Conservation (phyloP, 2,888 invertebrate species). For the Mythimna vitellina region DNA sequence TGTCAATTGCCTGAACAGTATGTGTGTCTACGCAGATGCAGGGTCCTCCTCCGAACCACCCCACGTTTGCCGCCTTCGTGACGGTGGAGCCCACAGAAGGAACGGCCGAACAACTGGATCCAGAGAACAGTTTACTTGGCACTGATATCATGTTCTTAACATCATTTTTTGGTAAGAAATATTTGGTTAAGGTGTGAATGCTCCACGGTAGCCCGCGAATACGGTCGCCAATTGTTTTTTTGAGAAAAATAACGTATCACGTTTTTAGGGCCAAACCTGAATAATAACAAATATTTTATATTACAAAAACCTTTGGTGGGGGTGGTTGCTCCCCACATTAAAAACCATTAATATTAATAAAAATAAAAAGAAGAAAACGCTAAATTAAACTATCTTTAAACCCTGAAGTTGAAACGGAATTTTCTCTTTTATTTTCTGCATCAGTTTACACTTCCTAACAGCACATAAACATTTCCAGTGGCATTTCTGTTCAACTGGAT, state of each 20-base stretch:
- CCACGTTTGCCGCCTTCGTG: constrained; percentile 93
- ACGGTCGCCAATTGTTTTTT: no score
- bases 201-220: no score
- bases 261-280: no score
- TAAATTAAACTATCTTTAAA: no score
- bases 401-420: no score
- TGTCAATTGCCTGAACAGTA: not conserved
- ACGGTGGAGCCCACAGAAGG: constrained; percentile 93
- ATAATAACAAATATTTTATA: no score
- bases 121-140: constrained; percentile 95
- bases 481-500: constrained; percentile 99
- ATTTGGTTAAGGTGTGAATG: not conserved
- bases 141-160: constrained; percentile 98
- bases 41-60: constrained; percentile 79
- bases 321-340: no score
- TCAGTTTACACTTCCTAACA: not conserved
- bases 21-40: constrained; percentile 65
- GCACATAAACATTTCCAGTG: constrained; percentile 88
- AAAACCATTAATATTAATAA: no score
- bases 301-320: no score
- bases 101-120: constrained; percentile 92
- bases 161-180: constrained; percentile 94
- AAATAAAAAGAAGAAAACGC: no score
- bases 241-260: no score
- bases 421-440: no score